Conservation (phyloP, 1,140 invertebrate genomes). For the Dufourea novaeangliae region DNA sequence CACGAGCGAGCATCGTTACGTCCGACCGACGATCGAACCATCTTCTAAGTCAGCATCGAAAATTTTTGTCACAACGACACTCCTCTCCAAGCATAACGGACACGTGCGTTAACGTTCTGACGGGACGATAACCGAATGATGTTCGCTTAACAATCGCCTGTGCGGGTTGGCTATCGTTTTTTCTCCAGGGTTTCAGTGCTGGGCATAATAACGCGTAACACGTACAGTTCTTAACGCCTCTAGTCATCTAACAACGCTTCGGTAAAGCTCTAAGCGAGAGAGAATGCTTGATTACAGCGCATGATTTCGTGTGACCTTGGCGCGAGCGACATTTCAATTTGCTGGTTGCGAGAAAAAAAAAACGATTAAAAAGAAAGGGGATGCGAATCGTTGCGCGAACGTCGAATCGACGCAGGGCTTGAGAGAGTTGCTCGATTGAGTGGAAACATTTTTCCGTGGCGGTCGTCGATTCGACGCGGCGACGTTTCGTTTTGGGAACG, state of each 20-base stretch:
- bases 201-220: constrained; percentile 64
- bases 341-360: too few species aligned
- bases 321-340: too few species aligned
- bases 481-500: constrained; percentile 16
- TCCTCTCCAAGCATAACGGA: too few species aligned
- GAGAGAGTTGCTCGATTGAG: background rate
- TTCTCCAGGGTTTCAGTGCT: constrained; percentile 73
- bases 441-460: background rate
- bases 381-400: background rate
- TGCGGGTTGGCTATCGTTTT: too few species aligned
- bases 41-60: too few species aligned
- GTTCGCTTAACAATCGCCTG: too few species aligned
- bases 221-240: constrained; percentile 68
- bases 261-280: constrained; percentile 65
- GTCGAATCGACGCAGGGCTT: background rate
- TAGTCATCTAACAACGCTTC: constrained; percentile 78
- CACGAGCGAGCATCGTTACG: too few species aligned
- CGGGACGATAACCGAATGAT: too few species aligned
- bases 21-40: too few species aligned
- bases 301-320: background rate
- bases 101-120: too few species aligned
- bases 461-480: background rate
- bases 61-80: too few species aligned
- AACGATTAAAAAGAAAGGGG: background rate
- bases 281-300: background rate